Percentiles rank a stretch among this genome's conserved stretches.
phyloP scores from a whole-genome alignment of 2,797 vertebrate genomes.

The Graptemys geographica region DNA sequence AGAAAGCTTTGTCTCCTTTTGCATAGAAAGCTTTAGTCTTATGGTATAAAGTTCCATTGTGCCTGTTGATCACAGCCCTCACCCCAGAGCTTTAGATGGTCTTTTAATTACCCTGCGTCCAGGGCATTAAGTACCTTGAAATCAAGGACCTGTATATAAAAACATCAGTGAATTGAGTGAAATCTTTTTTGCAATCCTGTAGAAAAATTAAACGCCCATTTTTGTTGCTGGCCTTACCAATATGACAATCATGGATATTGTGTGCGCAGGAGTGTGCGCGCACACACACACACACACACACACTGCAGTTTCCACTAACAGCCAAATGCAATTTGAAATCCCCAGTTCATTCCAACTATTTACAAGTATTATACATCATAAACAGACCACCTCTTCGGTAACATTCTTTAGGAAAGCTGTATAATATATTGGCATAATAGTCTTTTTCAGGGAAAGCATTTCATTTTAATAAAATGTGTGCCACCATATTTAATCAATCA shows the following conservation, averaged over 20 bases:
- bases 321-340: conserved; percentile 52
- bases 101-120: accelerated
- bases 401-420: conserved; percentile 59
- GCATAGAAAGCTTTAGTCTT: background rate
- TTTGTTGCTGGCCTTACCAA: conserved; percentile 13
- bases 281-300: conserved; percentile 30
- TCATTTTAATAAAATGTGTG: conserved; percentile 81
- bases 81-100: background rate
- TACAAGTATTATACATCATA: conserved; percentile 42
- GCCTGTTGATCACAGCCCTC: background rate
- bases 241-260: conserved; percentile 9
- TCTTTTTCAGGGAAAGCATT: conserved; percentile 78
- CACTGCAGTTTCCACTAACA: conserved; percentile 56
- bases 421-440: conserved; percentile 67
- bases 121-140: accelerated
- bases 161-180: background rate
- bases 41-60: accelerated
- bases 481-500: conserved; percentile 86
- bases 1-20: background rate
- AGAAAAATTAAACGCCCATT: conserved; percentile 50
- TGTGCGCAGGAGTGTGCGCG: background rate
- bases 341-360: conserved; percentile 51
- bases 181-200: background rate
- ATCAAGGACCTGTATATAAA: background rate
- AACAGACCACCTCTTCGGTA: conserved; percentile 60